These are phyloP conservation scores for Sphaerodactylus townsendi DNA, from an alignment of 2,113 vertebrate genomes.

Conservation along the genomic window DNA sequence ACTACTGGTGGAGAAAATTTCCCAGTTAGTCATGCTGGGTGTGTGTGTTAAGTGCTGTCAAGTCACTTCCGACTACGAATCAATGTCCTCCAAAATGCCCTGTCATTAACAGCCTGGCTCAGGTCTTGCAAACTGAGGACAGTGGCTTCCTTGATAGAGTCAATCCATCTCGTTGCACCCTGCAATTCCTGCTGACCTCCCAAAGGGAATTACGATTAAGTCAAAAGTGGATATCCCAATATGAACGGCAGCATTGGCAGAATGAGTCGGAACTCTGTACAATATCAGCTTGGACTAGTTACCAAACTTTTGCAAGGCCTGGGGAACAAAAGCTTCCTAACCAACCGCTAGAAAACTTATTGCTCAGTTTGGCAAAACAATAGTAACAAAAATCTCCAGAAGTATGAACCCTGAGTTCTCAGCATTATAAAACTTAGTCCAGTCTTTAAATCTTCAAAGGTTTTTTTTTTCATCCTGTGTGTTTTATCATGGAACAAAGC, in stretches of 20 bases:
- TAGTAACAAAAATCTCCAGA: background rate
- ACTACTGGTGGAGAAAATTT: too few species aligned
- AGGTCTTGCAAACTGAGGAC: too few species aligned
- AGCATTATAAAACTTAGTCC: constrained; percentile 27
- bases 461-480: constrained; percentile 21
- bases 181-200: too few species aligned
- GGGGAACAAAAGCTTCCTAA: background rate
- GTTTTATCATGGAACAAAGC: constrained; percentile 62
- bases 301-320: background rate
- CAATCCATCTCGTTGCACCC: too few species aligned
- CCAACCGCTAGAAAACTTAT: background rate
- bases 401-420: background rate
- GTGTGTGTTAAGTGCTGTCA: too few species aligned
- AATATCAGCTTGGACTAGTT: background rate
- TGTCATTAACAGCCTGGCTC: too few species aligned
- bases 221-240: too few species aligned
- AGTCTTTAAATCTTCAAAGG: constrained; percentile 52
- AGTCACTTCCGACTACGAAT: too few species aligned
- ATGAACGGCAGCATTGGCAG: background rate
- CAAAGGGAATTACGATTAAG: too few species aligned
- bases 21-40: too few species aligned
- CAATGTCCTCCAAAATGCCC: too few species aligned
- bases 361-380: constrained; percentile 9
- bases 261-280: background rate
- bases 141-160: too few species aligned